Evolutionary conservation across 1,140 invertebrate species (phyloP).

Genomic region (Conus betulinus): DNA sequence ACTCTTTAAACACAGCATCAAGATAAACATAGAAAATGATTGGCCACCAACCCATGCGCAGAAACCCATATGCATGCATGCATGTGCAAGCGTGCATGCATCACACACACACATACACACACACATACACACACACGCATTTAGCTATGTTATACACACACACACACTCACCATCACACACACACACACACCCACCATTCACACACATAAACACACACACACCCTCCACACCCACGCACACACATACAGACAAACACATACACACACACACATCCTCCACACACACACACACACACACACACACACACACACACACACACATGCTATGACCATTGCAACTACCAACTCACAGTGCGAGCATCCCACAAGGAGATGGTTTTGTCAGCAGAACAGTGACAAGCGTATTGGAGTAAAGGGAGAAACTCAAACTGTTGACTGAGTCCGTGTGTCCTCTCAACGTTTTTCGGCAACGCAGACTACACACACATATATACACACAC

Average conservation of each 20-base stretch:
- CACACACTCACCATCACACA: neutral
- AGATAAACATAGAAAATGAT: too few relatives aligned
- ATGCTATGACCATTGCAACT: neutral
- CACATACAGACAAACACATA: neutral
- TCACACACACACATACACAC: neutral
- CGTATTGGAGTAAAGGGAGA: conserved; percentile 74
- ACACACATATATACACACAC: conserved; percentile 6
- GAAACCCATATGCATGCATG: neutral
- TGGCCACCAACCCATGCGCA: neutral
- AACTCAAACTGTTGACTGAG: conserved; percentile 75
- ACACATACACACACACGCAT: neutral
- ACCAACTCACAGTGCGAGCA: conserved; percentile 69
- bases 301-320: neutral
- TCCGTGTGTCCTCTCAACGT: conserved; percentile 75
- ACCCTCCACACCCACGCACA: neutral
- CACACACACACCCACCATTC: too few relatives aligned
- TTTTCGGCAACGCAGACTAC: conserved; percentile 71
- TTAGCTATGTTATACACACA: neutral
- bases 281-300: neutral
- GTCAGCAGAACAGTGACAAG: conserved; percentile 74
- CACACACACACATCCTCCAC: neutral
- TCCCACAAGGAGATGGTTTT: conserved; percentile 77
- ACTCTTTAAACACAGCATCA: too few relatives aligned
- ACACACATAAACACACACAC: neutral
- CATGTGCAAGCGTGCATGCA: neutral